Evolutionary conservation across 1,140 invertebrate species (phyloP).

Genomic region (Drosophila serrata): DNA sequence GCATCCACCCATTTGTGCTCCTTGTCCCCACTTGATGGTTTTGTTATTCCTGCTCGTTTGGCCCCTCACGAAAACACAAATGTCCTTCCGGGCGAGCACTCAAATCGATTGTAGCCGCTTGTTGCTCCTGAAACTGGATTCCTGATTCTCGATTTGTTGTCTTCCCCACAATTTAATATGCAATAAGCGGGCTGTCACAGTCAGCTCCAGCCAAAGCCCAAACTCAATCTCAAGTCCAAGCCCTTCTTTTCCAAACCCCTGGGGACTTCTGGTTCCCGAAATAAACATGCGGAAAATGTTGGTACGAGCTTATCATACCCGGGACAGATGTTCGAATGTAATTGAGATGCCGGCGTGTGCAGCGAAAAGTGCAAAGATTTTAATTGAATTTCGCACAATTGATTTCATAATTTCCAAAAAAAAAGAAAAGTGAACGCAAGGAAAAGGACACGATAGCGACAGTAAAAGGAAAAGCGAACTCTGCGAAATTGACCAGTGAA

Average conservation of each 20-base stretch:
- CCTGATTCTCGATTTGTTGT: slow-evolving; percentile 48
- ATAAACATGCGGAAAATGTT: slow-evolving; percentile 38
- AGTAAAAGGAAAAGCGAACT: neutral
- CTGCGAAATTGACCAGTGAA: slow-evolving; percentile 23
- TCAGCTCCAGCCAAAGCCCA: slow-evolving; percentile 25
- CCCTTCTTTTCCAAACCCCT: neutral
- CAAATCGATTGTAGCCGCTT: slow-evolving; percentile 56
- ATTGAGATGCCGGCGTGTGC: slow-evolving; percentile 33
- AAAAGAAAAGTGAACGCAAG: slow-evolving; percentile 8
- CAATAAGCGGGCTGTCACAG: slow-evolving; percentile 78
- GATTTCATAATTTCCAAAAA: slow-evolving; percentile 57
- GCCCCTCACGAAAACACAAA: slow-evolving; percentile 31
- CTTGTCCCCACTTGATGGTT: slow-evolving; percentile 29
- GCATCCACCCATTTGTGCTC: slow-evolving; percentile 1
- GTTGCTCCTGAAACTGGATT: slow-evolving; percentile 23
- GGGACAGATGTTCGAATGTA: slow-evolving; percentile 50
- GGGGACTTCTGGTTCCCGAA: slow-evolving; percentile 25
- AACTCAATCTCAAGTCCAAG: slow-evolving; percentile 3
- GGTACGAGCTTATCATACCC: slow-evolving; percentile 24
- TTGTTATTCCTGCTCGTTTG: slow-evolving; percentile 36
- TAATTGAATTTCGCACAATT: slow-evolving; percentile 69
- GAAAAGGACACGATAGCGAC: neutral
- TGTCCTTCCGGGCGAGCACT: slow-evolving; percentile 63
- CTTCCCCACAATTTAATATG: slow-evolving; percentile 61
- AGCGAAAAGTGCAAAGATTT: slow-evolving; percentile 42